Evolutionary conservation across 2,113 vertebrate genomes (phyloP).

Genomic region (Gopherus flavomarginatus): DNA sequence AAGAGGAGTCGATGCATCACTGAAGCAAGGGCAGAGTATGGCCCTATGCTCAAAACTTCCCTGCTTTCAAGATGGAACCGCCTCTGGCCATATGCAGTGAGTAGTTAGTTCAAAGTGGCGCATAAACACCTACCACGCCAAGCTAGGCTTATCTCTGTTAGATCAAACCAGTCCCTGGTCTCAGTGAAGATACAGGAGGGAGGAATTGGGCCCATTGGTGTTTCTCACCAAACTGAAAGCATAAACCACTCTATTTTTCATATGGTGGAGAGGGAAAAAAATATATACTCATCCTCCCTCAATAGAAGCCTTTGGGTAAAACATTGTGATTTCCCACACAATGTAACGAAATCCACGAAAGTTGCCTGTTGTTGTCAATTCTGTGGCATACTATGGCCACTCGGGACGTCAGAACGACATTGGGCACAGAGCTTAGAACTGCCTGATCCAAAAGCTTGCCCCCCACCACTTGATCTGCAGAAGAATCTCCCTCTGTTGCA

Average conservation of each 20-base stretch:
- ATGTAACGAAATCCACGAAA: slow-evolving; percentile 15
- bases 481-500: neutral
- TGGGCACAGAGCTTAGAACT: neutral
- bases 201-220: neutral
- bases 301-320: neutral
- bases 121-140: neutral
- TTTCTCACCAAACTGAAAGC: neutral
- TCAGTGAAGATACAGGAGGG: accelerated
- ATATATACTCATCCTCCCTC: neutral
- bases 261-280: neutral
- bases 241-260: neutral
- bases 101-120: neutral
- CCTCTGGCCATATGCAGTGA: neutral
- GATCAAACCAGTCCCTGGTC: neutral
- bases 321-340: neutral
- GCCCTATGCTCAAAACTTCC: neutral
- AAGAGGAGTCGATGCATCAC: neutral
- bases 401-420: slow-evolving; percentile 6
- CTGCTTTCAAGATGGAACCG: slow-evolving; percentile 17
- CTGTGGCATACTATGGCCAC: neutral
- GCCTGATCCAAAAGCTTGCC: neutral
- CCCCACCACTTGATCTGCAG: neutral
- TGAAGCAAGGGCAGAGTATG: neutral
- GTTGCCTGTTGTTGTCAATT: slow-evolving; percentile 18
- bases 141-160: neutral